These are phyloP conservation scores for Oxygymnocypris stewartii DNA, from an alignment of 2,113 vertebrate species.

Conservation along the genomic window DNA sequence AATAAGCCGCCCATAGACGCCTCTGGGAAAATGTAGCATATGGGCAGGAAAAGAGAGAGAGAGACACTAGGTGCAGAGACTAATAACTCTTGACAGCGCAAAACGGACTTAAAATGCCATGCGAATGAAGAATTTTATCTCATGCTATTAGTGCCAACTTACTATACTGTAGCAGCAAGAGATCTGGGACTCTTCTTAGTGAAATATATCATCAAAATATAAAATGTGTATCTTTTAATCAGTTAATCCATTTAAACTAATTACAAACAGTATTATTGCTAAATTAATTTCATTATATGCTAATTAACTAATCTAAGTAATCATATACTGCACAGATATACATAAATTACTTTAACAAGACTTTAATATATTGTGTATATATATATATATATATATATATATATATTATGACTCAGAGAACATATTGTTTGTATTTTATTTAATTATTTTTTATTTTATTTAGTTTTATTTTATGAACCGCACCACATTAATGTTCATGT, in stretches of 20 bases:
- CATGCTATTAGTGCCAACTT: not conserved
- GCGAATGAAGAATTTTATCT: not conserved
- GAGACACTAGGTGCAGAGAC: not conserved
- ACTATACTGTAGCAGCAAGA: not conserved
- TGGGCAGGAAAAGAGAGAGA: slow-evolving; percentile 27
- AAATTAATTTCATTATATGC: not conserved
- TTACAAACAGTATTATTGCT: not conserved
- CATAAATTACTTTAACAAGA: too few relatives aligned
- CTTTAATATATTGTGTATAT: not conserved
- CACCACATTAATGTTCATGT: not conserved
- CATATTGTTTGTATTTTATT: too few relatives aligned
- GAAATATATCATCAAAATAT: not conserved
- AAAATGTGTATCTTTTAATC: not conserved
- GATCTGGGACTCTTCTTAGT: not conserved
- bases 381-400: too few relatives aligned
- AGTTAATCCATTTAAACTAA: not conserved
- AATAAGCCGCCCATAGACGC: slow-evolving; percentile 47
- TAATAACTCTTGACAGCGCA: slow-evolving; percentile 25
- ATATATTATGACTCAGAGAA: too few relatives aligned
- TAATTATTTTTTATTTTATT: not conserved
- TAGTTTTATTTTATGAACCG: not conserved
- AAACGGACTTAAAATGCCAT: slow-evolving; percentile 5
- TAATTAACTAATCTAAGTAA: not conserved
- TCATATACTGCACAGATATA: not conserved
- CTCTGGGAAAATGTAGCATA: slow-evolving; percentile 48